These are phyloP conservation scores for Oncorhynchus keta DNA, from an alignment of 2,113 vertebrate genomes.

Conservation along the genomic window DNA sequence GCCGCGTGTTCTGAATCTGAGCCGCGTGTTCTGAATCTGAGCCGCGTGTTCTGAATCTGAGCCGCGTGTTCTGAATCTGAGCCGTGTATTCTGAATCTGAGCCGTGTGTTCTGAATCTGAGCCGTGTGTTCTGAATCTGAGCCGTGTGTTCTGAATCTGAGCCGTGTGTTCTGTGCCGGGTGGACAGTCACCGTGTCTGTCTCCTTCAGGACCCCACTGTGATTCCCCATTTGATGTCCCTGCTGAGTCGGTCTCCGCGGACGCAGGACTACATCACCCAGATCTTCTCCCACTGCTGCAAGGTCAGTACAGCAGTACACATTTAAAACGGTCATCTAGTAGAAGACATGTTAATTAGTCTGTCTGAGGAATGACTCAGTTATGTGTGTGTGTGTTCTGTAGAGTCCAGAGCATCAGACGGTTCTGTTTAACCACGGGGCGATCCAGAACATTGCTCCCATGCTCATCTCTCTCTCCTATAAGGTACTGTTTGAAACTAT, in stretches of 20 bases:
- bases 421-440: constrained; percentile 95
- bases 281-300: constrained; percentile 99
- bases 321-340: background rate
- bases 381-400: constrained; percentile 7
- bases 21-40: no score
- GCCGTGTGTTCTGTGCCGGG: no score
- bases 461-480: constrained; percentile 89
- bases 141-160: no score
- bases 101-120: no score
- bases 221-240: constrained; percentile 95
- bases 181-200: background rate
- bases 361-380: background rate
- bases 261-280: constrained; percentile 98
- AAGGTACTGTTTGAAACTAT: constrained; percentile 77
- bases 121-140: no score
- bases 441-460: constrained; percentile 94
- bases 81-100: no score
- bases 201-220: constrained; percentile 86
- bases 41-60: no score
- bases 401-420: constrained; percentile 97
- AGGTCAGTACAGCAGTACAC: constrained; percentile 78
- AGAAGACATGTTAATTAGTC: background rate
- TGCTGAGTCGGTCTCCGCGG: constrained; percentile 89
- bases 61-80: no score
- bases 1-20: no score